These are phyloP conservation scores for Caradrina kadenii DNA, from an alignment of 2,888 invertebrate genomes.

Conservation along the genomic window DNA sequence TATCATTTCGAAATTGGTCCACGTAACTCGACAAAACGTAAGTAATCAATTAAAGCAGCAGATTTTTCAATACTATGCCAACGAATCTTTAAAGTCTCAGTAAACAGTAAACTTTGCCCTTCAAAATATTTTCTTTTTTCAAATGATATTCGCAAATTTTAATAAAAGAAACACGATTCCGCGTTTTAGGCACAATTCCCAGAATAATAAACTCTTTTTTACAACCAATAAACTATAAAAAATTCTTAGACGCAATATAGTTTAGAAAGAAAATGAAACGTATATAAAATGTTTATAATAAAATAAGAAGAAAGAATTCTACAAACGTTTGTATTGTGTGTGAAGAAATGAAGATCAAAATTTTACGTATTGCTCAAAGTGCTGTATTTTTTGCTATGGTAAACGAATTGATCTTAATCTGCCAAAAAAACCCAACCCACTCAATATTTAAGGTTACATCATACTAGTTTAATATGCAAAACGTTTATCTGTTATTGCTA, in stretches of 20 bases:
- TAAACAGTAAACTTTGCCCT: too few relatives aligned
- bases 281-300: constrained; percentile 40
- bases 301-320: constrained; percentile 25
- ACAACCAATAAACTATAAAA: constrained; percentile 43
- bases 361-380: constrained; percentile 39
- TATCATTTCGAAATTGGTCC: too few relatives aligned
- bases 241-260: constrained; percentile 22
- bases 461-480: too few relatives aligned
- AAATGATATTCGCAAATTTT: not conserved
- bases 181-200: constrained; percentile 3
- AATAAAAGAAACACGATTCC: constrained; percentile 16
- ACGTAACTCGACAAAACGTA: too few relatives aligned
- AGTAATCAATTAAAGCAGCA: too few relatives aligned
- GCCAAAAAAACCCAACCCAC: too few relatives aligned
- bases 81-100: not conserved
- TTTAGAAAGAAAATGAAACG: constrained; percentile 40
- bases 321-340: constrained; percentile 14
- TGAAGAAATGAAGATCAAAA: constrained; percentile 53
- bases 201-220: constrained; percentile 31
- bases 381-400: constrained; percentile 48
- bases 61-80: too few relatives aligned
- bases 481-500: too few relatives aligned
- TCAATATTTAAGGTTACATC: too few relatives aligned
- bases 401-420: constrained; percentile 19
- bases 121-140: not conserved